These are phyloP conservation scores for Lucilia cuprina DNA, from an alignment of 1,140 invertebrate genomes.

Conservation along the genomic window DNA sequence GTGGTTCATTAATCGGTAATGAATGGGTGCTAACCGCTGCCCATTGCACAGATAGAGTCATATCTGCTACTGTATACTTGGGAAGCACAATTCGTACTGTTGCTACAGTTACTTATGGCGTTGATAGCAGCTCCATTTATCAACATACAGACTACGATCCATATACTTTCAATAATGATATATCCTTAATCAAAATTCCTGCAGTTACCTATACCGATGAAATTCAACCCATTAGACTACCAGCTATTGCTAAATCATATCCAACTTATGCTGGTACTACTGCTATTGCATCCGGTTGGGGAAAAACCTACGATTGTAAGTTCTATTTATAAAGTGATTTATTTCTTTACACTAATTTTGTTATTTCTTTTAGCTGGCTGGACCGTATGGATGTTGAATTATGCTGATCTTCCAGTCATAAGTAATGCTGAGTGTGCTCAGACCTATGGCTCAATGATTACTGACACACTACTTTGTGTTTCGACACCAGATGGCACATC, in stretches of 20 bases:
- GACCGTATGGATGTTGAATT: not conserved
- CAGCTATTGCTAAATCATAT: conserved; percentile 44
- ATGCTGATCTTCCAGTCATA: not conserved
- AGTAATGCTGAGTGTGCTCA: too few species aligned
- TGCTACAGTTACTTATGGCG: conserved; percentile 40
- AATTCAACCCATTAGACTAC: conserved; percentile 41
- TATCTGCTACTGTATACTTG: too few species aligned
- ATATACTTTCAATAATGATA: conserved; percentile 47
- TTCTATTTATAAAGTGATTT: not conserved
- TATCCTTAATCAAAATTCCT: conserved; percentile 52
- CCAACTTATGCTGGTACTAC: conserved; percentile 43
- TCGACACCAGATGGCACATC: too few species aligned
- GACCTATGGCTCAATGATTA: too few species aligned
- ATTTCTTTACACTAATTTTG: not conserved
- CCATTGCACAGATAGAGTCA: conserved; percentile 62
- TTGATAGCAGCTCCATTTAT: conserved; percentile 2
- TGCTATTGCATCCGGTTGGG: conserved; percentile 52
- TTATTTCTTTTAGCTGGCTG: not conserved
- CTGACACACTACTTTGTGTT: too few species aligned
- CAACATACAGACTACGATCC: too few species aligned
- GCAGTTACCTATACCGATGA: conserved; percentile 13
- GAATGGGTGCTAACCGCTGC: conserved; percentile 52
- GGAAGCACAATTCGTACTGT: conserved; percentile 44
- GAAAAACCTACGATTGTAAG: conserved; percentile 23
- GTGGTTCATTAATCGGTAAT: conserved; percentile 67